Evolutionary conservation across 1,140 invertebrate genomes (phyloP).

Genomic region (Chironomus tepperi): DNA sequence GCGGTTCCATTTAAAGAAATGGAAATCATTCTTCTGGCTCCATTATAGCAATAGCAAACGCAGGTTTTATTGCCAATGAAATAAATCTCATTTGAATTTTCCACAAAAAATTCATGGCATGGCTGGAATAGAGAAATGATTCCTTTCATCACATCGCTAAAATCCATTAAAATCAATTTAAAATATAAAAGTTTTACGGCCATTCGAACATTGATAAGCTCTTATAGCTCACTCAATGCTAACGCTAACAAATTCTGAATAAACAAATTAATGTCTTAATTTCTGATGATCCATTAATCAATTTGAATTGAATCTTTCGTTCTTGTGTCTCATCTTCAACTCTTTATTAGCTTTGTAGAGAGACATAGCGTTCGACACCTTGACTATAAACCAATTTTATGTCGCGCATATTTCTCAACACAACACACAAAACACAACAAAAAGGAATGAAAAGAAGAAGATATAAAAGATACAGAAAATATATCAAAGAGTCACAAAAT

Average conservation of each 20-base stretch:
- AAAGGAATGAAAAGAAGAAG: not conserved
- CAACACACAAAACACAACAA: not conserved
- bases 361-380: not conserved
- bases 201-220: not conserved
- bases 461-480: not conserved
- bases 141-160: not conserved
- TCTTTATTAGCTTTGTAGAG: not conserved
- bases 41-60: not conserved
- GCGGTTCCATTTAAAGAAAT: not conserved
- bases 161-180: constrained; percentile 4
- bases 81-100: not conserved
- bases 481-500: not conserved
- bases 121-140: not conserved
- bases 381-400: not conserved
- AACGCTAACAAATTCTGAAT: not conserved
- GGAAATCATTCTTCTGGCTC: not conserved
- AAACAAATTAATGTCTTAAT: constrained; percentile 4
- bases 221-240: not conserved
- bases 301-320: not conserved
- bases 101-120: not conserved
- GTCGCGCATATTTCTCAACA: not conserved
- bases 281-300: constrained; percentile 3
- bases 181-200: not conserved
- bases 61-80: not conserved
- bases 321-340: not conserved